Conservation (phyloP, 2,797 vertebrate genomes). For the Pampus argenteus region DNA sequence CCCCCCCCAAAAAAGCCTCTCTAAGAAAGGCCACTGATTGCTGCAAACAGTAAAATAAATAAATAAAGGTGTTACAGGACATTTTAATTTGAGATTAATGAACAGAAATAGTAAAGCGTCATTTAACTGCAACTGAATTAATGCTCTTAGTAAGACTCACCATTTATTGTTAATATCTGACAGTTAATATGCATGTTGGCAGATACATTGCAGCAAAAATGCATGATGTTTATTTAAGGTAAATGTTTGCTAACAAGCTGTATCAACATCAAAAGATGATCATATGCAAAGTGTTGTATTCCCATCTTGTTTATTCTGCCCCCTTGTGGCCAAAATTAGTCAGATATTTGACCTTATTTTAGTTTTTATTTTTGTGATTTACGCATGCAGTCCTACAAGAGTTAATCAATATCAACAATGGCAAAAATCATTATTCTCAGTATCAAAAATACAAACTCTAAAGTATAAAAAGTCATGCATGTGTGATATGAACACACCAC, state of each 20-base stretch:
- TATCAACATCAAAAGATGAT: no score
- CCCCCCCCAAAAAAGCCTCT: not conserved
- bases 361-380: not conserved
- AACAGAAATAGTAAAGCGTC: not conserved
- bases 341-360: not conserved
- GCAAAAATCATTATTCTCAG: not conserved
- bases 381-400: not conserved
- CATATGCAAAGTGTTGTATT: no score
- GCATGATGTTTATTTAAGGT: no score
- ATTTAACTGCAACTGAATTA: not conserved
- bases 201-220: not conserved
- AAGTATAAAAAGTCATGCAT: not conserved
- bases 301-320: no score
- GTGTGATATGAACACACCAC: not conserved
- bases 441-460: not conserved
- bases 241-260: no score
- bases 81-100: not conserved
- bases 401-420: constrained; percentile 1
- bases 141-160: not conserved
- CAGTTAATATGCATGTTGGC: not conserved
- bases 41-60: not conserved
- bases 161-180: not conserved
- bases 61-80: not conserved
- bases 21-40: not conserved
- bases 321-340: no score